Evolutionary conservation across 2,888 invertebrate genomes (phyloP), one percentile per base, ranked within the genome.

Genomic region (Protodeltote pygarga): DNA sequence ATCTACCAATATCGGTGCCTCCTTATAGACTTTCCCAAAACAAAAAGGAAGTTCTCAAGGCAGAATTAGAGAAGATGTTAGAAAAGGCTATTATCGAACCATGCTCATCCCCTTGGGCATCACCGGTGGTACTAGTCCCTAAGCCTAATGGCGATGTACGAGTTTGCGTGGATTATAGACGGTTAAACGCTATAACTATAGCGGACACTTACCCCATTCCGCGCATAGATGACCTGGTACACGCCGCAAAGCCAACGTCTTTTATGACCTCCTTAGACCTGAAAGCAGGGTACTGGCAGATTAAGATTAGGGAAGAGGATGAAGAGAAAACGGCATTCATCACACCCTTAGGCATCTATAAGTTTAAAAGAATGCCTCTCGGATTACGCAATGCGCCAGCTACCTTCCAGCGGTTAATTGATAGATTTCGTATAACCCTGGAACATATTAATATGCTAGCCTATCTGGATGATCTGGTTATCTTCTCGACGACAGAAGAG

Each of bases 121-220:
- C 79, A 1, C 81, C 78, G 2, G 77, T 78, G 0, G 74, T 82
- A 0, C 47, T 82, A 41, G 72, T 83, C 1, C 74, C 77, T 1
- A 85, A 82, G 39, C 71, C 65, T 24, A 62, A 71, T 38, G 77
- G 73, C 8, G 45, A 34, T 3, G 23, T 61, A 2, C 46, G 79
- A 21, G 42, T 80, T 2, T 81, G 82, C 39, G 50, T 80, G 2
- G 81, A 82, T 17, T 37, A 37, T 3, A 14, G 44, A 13, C 28
- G 25, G 0, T 9, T 46, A 3, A 46, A 46, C 16, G 25, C 27
- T 1, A 39, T 46, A 2, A 38, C 46, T 2, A 9, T 39, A 6
- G 23, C 39, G 1, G 45, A 46, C 13, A 21, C 25, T n/a, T 46
- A 46, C 24, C 38, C 38, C 5, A 25, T 46, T 13, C 45, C 38